Conservation (phyloP, 2,888 invertebrate genomes). For the Pseudococcus viburni region DNA sequence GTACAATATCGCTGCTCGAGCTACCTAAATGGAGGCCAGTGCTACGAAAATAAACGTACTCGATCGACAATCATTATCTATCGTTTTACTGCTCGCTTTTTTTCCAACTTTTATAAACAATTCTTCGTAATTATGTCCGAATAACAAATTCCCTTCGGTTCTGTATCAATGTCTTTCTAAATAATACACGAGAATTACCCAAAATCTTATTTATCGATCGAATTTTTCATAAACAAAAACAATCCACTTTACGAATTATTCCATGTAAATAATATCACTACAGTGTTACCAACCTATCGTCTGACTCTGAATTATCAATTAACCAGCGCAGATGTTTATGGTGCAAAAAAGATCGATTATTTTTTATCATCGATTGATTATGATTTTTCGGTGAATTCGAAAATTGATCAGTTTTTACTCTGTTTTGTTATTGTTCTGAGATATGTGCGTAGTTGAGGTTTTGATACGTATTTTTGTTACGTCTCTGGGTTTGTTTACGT, state of each 20-base stretch:
- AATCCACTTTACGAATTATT: neutral
- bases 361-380: conserved; percentile 3
- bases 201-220: neutral
- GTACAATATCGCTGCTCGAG: neutral
- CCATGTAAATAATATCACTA: neutral
- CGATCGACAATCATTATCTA: neutral
- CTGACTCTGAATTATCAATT: neutral
- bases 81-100: neutral
- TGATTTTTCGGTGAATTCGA: conserved; percentile 26
- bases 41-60: conserved; percentile 5
- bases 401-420: neutral
- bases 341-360: neutral
- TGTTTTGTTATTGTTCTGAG: neutral
- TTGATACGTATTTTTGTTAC: neutral
- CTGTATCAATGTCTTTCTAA: neutral
- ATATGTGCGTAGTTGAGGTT: neutral
- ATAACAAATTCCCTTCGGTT: neutral
- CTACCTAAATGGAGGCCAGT: conserved; percentile 5
- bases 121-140: neutral
- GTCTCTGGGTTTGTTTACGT: neutral
- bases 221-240: neutral
- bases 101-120: neutral
- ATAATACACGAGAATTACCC: neutral
- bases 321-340: neutral
- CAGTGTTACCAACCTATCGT: neutral